Evolutionary conservation across 2,113 vertebrate genomes (phyloP).

Genomic region (Lycaon pictus): DNA sequence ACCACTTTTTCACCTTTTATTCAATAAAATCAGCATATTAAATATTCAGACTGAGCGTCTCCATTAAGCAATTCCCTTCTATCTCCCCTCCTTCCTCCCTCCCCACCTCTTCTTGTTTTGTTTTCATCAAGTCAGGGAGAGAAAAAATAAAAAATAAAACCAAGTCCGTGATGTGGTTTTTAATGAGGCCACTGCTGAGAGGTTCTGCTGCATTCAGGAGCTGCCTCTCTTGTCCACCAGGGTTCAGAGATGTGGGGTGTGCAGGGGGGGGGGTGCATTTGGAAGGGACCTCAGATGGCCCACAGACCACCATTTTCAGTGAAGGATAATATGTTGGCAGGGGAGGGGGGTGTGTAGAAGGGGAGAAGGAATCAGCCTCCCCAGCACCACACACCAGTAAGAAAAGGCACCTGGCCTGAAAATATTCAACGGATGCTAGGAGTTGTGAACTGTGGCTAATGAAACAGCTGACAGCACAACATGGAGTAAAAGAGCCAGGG

Average conservation of each 20-base stretch:
- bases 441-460: constrained; percentile 58
- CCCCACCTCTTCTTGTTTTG: constrained; percentile 81
- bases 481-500: not conserved
- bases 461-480: constrained; percentile 34
- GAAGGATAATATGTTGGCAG: not conserved
- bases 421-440: not conserved
- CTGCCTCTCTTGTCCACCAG: not conserved
- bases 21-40: constrained; percentile 90
- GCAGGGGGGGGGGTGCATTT: not conserved
- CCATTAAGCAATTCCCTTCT: constrained; percentile 87
- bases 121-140: constrained; percentile 84
- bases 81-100: constrained; percentile 78
- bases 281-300: not conserved
- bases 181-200: constrained; percentile 80
- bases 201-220: constrained; percentile 71
- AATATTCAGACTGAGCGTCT: constrained; percentile 87
- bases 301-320: not conserved
- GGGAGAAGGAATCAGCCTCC: not conserved
- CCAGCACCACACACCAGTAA: not conserved
- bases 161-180: constrained; percentile 83
- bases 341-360: too few species aligned
- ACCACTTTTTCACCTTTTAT: constrained; percentile 89
- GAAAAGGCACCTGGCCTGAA: constrained; percentile 59
- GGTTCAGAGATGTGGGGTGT: not conserved
- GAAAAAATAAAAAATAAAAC: constrained; percentile 72